phyloP scores from a whole-genome alignment of 1,140 invertebrate species.

The Penaeus indicus region DNA sequence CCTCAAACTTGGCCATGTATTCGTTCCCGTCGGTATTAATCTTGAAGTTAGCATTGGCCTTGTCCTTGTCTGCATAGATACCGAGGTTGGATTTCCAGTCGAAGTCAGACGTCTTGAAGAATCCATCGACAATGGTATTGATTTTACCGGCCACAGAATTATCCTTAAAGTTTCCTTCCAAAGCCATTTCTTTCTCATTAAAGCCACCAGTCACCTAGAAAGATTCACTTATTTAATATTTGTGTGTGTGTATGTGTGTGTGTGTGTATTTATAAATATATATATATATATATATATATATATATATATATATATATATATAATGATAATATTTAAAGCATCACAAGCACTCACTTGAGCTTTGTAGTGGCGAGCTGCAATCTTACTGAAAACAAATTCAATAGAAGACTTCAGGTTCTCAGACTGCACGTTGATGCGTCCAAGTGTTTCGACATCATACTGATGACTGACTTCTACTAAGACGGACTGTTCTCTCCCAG shows the following conservation, averaged over 20 bases:
- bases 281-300: too few species aligned
- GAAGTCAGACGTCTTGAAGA: neutral
- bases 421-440: neutral
- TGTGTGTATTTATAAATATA: too few species aligned
- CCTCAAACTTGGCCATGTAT: slow-evolving; percentile 27
- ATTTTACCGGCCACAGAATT: slow-evolving; percentile 34
- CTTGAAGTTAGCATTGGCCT: slow-evolving; percentile 9
- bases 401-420: neutral
- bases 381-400: slow-evolving; percentile 1
- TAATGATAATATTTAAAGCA: too few species aligned
- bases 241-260: too few species aligned
- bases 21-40: slow-evolving; percentile 1
- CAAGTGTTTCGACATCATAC: neutral
- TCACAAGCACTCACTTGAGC: neutral
- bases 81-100: neutral
- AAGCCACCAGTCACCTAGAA: neutral
- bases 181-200: neutral
- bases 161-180: slow-evolving; percentile 17
- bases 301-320: too few species aligned
- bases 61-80: slow-evolving; percentile 23
- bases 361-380: slow-evolving; percentile 17
- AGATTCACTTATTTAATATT: neutral
- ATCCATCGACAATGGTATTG: neutral
- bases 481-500: neutral
- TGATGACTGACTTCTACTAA: neutral